phyloP scores from a whole-genome alignment of 1,140 invertebrate species.

The Cotesia vestalis region DNA sequence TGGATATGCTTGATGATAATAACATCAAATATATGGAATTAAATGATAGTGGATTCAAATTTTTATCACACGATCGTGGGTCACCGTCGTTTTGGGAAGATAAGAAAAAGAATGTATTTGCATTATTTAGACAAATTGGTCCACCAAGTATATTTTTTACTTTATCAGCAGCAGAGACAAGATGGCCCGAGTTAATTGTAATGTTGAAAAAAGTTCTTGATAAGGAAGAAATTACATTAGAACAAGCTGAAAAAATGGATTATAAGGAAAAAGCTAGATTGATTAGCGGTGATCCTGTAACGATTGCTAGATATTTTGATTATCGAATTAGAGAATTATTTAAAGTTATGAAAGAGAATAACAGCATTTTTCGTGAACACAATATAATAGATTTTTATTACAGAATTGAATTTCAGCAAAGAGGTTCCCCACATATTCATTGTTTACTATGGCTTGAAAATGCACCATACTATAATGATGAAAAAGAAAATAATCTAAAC shows the following conservation, averaged over 20 bases:
- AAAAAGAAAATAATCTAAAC: background rate
- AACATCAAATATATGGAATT: background rate
- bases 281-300: background rate
- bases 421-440: slow-evolving; percentile 55
- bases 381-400: slow-evolving; percentile 45
- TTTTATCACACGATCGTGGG: background rate
- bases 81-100: slow-evolving; percentile 10
- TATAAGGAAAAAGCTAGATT: background rate
- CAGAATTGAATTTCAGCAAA: slow-evolving; percentile 63
- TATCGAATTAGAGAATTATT: background rate
- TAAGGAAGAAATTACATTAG: background rate
- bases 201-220: background rate
- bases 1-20: background rate
- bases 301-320: slow-evolving; percentile 3
- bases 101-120: background rate
- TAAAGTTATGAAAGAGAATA: background rate
- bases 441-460: slow-evolving; percentile 25
- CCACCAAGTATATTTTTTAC: background rate
- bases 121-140: background rate
- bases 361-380: slow-evolving; percentile 8
- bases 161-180: slow-evolving; percentile 6
- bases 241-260: background rate
- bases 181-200: background rate
- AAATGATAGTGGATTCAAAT: slow-evolving; percentile 11
- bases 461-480: slow-evolving; percentile 26